phyloP scores from a whole-genome alignment of 2,888 invertebrate species.

The Petrophora chlorosata region DNA sequence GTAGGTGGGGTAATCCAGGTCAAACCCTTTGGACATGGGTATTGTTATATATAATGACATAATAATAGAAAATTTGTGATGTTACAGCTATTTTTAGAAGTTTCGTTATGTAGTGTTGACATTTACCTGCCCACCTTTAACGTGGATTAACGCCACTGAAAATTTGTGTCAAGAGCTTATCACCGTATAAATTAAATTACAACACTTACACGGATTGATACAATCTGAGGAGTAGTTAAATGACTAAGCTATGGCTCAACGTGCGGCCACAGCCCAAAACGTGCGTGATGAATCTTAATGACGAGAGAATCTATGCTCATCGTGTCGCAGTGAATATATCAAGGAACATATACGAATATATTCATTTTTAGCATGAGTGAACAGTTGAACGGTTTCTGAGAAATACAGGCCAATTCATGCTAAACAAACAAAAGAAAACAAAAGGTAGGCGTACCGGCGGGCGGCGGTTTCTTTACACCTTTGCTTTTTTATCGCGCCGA shows the following conservation, averaged over 20 bases:
- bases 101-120: constrained; percentile 3
- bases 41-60: no score
- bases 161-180: constrained; percentile 22
- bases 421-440: constrained; percentile 17
- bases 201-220: constrained; percentile 12
- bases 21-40: constrained; percentile 14
- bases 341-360: neutral
- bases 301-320: constrained; percentile 9
- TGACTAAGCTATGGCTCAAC: constrained; percentile 15
- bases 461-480: constrained; percentile 1
- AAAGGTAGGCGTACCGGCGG: neutral
- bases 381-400: constrained; percentile 10
- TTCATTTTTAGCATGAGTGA: constrained; percentile 13
- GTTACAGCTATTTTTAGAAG: constrained; percentile 8
- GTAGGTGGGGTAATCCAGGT: constrained; percentile 18
- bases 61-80: neutral
- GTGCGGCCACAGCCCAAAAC: constrained; percentile 12
- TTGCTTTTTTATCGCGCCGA: neutral
- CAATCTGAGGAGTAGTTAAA: constrained; percentile 9
- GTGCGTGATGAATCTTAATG: constrained; percentile 27
- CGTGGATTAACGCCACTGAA: constrained; percentile 7
- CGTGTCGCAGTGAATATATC: constrained; percentile 7
- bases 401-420: constrained; percentile 14
- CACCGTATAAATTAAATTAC: constrained; percentile 17
- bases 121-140: constrained; percentile 11